Percentiles rank a stretch among this genome's conserved stretches.
Conservation (phyloP, 2,797 vertebrate genomes). For the Hyperoplus immaculatus region DNA sequence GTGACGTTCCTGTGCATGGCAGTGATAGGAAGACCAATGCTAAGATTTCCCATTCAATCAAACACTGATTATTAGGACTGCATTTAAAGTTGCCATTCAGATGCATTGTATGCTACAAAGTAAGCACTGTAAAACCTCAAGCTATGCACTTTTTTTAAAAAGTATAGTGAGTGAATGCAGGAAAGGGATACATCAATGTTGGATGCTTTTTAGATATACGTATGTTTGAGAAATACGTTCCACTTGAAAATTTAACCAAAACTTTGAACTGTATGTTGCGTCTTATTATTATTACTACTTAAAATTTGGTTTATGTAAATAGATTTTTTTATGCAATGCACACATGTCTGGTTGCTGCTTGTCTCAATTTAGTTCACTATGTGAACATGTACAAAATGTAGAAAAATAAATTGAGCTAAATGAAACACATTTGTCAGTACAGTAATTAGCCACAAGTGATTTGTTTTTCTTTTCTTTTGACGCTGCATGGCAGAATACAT, state of each 20-base stretch:
- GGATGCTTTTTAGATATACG: too few species aligned
- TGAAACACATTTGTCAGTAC: too few species aligned
- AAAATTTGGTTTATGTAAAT: conserved; percentile 1
- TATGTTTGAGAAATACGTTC: background rate
- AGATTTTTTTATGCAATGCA: background rate
- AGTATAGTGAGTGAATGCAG: background rate
- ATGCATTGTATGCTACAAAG: rapidly evolving
- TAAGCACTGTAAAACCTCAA: background rate
- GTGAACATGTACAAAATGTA: background rate
- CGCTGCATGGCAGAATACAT: background rate
- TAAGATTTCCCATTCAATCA: background rate
- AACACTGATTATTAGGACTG: background rate
- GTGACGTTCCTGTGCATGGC: background rate
- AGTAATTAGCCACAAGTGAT: too few species aligned
- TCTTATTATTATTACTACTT: background rate
- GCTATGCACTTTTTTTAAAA: background rate
- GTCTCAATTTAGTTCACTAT: background rate
- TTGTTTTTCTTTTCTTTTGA: background rate
- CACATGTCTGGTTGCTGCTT: background rate
- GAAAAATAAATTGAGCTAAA: background rate
- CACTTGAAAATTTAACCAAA: background rate
- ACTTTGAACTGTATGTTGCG: rapidly evolving
- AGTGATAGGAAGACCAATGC: background rate
- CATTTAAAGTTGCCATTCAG: background rate
- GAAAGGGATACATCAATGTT: background rate